Percentiles rank a stretch among this genome's conserved stretches.
These are phyloP conservation scores for Actias luna DNA, from an alignment of 2,888 invertebrate species.

Conservation along the genomic window DNA sequence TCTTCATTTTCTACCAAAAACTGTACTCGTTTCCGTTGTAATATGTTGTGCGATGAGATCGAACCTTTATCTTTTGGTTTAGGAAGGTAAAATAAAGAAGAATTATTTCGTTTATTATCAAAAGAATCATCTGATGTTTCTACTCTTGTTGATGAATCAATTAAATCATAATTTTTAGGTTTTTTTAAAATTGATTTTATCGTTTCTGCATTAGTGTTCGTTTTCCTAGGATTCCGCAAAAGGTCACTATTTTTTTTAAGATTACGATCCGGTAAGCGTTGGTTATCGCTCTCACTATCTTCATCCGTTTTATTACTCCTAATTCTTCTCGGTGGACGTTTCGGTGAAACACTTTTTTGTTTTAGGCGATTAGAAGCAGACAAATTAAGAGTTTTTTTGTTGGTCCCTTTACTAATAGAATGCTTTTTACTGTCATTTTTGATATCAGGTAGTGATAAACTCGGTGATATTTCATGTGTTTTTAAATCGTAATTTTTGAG, in stretches of 20 bases:
- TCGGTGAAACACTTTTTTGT: constrained; percentile 81
- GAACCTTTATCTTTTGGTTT: constrained; percentile 71
- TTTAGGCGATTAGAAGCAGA: constrained; percentile 62
- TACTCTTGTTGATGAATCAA: constrained; percentile 48
- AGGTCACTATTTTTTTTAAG: constrained; percentile 54
- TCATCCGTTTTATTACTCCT: constrained; percentile 74
- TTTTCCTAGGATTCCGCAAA: constrained; percentile 53
- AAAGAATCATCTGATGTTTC: constrained; percentile 55
- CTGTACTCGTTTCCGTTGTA: constrained; percentile 86
- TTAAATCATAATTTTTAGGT: constrained; percentile 68
- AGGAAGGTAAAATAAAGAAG: constrained; percentile 84
- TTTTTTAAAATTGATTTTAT: constrained; percentile 84
- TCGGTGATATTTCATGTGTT: constrained; percentile 55
- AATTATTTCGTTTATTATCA: constrained; percentile 58
- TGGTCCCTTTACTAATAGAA: constrained; percentile 59
- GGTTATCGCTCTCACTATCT: constrained; percentile 77
- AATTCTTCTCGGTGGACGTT: constrained; percentile 82
- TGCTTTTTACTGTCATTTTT: constrained; percentile 69
- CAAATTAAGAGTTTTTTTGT: constrained; percentile 57
- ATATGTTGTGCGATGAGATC: constrained; percentile 51
- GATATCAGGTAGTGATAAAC: constrained; percentile 70
- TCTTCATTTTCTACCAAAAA: constrained; percentile 86
- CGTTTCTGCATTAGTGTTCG: constrained; percentile 60
- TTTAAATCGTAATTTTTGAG: constrained; percentile 69
- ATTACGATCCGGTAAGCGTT: constrained; percentile 59